These are phyloP conservation scores for Epizoanthus fatuus DNA, from an alignment of 92 coral and sea anemone species.

Conservation along the genomic window DNA sequence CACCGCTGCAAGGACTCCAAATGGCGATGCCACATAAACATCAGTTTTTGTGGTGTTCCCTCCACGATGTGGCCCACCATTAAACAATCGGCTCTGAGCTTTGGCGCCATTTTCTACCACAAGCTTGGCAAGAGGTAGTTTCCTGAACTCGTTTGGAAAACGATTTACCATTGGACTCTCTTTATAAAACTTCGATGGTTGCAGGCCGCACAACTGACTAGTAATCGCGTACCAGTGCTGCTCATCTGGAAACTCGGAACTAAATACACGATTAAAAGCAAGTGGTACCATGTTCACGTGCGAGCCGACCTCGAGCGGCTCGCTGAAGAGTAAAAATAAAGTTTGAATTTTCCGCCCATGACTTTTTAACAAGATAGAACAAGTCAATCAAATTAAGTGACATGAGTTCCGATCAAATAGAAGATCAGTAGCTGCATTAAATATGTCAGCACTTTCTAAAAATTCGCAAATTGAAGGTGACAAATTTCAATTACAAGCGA, in stretches of 20 bases:
- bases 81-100: conserved; percentile 20
- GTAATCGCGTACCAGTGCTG: conserved; percentile 4
- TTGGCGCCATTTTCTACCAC: conserved; percentile 27
- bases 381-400: conserved; percentile 2
- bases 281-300: too few species aligned
- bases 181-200: conserved; percentile 28
- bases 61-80: conserved; percentile 25
- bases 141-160: conserved; percentile 27
- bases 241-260: conserved; percentile 4
- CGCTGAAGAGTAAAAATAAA: not conserved
- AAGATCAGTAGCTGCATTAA: too few species aligned
- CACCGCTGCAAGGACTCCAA: conserved; percentile 20
- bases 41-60: conserved; percentile 20
- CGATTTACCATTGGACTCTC: conserved; percentile 16
- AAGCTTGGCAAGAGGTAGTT: not conserved
- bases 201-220: not conserved
- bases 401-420: not conserved
- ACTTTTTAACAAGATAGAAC: not conserved
- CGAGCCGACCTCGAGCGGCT: too few species aligned
- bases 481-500: not conserved
- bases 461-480: not conserved
- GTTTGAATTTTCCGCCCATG: conserved; percentile 18
- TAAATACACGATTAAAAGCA: conserved; percentile 22
- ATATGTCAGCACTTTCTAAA: not conserved
- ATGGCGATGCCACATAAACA: conserved; percentile 35